Conservation (phyloP, 2,888 invertebrate genomes). For the Neoaliturus tenellus region DNA sequence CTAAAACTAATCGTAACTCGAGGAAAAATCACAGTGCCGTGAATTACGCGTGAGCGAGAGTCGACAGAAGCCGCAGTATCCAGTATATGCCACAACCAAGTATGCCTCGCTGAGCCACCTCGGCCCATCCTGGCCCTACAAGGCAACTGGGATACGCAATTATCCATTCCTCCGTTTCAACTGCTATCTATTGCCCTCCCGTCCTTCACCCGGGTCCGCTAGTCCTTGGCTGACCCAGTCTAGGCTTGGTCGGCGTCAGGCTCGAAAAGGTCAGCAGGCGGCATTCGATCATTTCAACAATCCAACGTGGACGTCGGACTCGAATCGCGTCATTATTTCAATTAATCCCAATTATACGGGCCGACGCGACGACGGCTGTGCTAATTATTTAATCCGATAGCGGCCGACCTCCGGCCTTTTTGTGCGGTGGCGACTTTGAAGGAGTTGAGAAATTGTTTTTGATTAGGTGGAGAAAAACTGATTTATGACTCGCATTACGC, state of each 20-base stretch:
- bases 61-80: no score
- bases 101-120: constrained; percentile 11
- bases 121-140: neutral
- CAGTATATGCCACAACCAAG: no score
- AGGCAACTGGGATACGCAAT: neutral
- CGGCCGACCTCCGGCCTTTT: neutral
- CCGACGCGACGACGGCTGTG: neutral
- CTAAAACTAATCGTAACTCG: no score
- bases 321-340: neutral
- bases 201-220: no score
- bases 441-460: neutral
- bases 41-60: no score
- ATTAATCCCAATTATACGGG: neutral
- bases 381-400: neutral
- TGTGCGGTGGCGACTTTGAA: neutral
- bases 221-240: no score
- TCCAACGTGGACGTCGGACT: neutral
- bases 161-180: neutral
- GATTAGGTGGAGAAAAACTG: neutral
- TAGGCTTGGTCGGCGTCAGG: neutral
- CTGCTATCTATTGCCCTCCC: neutral
- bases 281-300: neutral
- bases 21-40: no score
- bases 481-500: no score
- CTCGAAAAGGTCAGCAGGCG: neutral